phyloP scores from a whole-genome alignment of 1,140 invertebrate species.

The Diplogasteroides magnus region DNA sequence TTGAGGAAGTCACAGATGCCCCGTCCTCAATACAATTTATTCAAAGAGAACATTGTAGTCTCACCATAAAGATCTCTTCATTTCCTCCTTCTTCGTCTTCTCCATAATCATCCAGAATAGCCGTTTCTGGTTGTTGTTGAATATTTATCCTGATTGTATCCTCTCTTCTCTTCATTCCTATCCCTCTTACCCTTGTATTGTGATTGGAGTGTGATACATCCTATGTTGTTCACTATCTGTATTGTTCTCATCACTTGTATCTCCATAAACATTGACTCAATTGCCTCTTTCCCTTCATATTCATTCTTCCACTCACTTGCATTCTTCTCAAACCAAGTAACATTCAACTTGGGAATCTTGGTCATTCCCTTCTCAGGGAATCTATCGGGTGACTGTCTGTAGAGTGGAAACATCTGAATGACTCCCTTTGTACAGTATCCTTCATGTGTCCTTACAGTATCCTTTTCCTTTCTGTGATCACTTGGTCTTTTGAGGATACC shows the following conservation, averaged over 20 bases:
- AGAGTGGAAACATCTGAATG: slow-evolving; percentile 24
- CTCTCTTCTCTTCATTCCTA: no score
- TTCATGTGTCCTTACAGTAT: slow-evolving; percentile 8
- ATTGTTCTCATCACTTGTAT: background rate
- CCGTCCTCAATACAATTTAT: slow-evolving; percentile 24
- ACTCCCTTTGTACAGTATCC: slow-evolving; percentile 15
- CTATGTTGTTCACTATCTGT: background rate
- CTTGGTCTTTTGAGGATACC: slow-evolving; percentile 37
- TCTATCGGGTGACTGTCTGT: slow-evolving; percentile 28
- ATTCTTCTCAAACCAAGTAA: slow-evolving; percentile 48
- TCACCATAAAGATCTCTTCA: slow-evolving; percentile 1
- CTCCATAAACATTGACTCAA: no score
- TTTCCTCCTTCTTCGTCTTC: slow-evolving; percentile 1
- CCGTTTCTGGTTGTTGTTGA: slow-evolving; percentile 15
- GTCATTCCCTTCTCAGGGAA: slow-evolving; percentile 26
- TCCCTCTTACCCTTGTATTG: no score
- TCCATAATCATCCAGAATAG: slow-evolving; percentile 1
- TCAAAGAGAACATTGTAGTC: background rate
- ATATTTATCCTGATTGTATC: no score
- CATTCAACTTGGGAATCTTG: slow-evolving; percentile 33
- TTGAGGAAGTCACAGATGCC: slow-evolving; percentile 36
- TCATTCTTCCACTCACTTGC: slow-evolving; percentile 35
- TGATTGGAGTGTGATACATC: no score
- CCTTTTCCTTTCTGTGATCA: slow-evolving; percentile 9
- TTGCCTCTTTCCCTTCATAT: no score